Percentiles rank a stretch among this genome's conserved stretches.
phyloP scores from a whole-genome alignment of 2,888 invertebrate genomes.

The Epiblema foenella region DNA sequence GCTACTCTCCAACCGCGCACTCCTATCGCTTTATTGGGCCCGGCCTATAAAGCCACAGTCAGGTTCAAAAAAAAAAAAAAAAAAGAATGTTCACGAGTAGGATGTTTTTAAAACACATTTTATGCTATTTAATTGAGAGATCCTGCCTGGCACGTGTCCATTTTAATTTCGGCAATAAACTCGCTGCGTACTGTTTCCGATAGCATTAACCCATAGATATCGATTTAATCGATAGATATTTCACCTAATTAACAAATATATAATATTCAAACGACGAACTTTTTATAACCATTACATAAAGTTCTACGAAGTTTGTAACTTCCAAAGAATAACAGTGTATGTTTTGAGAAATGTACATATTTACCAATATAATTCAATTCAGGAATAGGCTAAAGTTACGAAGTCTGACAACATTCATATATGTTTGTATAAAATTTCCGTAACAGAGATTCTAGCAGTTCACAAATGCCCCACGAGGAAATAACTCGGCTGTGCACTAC shows the following conservation, averaged over 20 bases:
- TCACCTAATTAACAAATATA: slow-evolving; percentile 1
- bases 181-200: not conserved
- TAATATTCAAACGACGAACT: not conserved
- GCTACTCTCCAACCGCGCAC: no score
- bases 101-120: no score
- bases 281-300: not conserved
- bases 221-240: slow-evolving; percentile 5
- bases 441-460: slow-evolving; percentile 29
- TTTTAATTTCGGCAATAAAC: not conserved
- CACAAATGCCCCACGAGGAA: not conserved
- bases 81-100: no score
- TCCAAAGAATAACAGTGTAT: not conserved
- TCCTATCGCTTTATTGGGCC: no score
- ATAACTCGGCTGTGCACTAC: slow-evolving; percentile 14
- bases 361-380: no score
- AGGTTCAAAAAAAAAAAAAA: no score
- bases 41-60: no score
- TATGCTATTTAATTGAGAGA: not conserved
- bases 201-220: not conserved
- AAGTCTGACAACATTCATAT: slow-evolving; percentile 15
- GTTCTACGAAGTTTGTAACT: not conserved
- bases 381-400: not conserved
- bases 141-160: not conserved
- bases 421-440: slow-evolving; percentile 2
- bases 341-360: slow-evolving; percentile 6